A percentile compares a stretch with the other conserved stretches of the same genome.
Evolutionary conservation across 2,888 invertebrate genomes (phyloP).

Genomic region (Euplagia quadripunctaria): DNA sequence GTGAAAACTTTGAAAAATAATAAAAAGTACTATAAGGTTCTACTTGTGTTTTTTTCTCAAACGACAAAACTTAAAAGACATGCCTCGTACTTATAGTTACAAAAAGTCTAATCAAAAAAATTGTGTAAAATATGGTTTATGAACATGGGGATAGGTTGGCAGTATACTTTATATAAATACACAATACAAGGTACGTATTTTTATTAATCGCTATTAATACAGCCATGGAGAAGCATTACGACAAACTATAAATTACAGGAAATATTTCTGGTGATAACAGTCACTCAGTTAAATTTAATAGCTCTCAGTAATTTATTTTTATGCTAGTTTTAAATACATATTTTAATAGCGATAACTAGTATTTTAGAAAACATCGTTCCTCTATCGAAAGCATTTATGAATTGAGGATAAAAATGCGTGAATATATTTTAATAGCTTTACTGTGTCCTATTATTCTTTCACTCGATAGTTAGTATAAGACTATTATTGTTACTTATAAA

Average conservation of each 20-base stretch:
- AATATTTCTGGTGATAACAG: constrained; percentile 8
- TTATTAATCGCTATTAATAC: neutral
- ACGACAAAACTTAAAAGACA: too few species aligned
- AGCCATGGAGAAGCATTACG: neutral
- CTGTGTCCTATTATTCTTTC: constrained; percentile 43
- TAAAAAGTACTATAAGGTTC: too few species aligned
- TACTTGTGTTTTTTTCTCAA: too few species aligned
- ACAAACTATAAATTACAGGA: neutral
- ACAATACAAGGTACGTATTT: neutral
- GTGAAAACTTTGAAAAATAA: too few species aligned
- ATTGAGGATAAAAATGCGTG: constrained; percentile 43
- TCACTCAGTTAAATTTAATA: constrained; percentile 9
- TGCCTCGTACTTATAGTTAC: too few species aligned
- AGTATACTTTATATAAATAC: too few species aligned
- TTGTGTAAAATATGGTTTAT: too few species aligned
- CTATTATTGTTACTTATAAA: neutral
- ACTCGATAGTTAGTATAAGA: constrained; percentile 41
- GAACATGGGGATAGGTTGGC: too few species aligned
- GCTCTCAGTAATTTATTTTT: neutral
- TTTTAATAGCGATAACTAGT: neutral
- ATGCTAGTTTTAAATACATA: neutral
- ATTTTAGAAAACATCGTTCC: neutral
- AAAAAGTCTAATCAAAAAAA: too few species aligned
- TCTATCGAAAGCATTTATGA: constrained; percentile 7
- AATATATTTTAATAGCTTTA: constrained; percentile 35